Evolutionary conservation across 2,797 vertebrate genomes (phyloP).

Genomic region (Cirrhinus mrigala): DNA sequence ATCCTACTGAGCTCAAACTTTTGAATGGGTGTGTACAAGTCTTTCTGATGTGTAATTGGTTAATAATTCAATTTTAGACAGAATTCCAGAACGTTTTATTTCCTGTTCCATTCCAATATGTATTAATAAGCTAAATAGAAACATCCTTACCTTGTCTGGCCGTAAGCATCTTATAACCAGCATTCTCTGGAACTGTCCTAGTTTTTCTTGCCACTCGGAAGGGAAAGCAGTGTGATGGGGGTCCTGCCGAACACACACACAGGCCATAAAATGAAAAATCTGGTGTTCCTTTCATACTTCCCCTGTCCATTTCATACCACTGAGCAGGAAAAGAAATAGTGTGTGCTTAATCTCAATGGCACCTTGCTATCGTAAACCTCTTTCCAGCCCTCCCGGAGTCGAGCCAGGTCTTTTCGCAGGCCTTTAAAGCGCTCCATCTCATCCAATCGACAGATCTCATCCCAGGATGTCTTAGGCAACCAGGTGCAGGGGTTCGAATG

Average conservation of each 20-base stretch:
- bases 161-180: constrained; percentile 86
- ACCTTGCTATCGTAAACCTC: constrained; percentile 87
- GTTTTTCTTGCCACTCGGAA: constrained; percentile 78
- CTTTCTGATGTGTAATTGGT: neutral
- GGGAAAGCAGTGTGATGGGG: constrained; percentile 84
- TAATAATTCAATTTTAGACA: neutral
- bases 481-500: constrained; percentile 85
- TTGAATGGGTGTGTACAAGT: neutral
- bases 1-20: neutral
- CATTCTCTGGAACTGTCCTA: constrained; percentile 86
- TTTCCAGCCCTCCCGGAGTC: constrained; percentile 84
- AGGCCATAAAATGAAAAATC: constrained; percentile 42
- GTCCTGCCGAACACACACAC: constrained; percentile 71
- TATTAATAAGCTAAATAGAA: neutral
- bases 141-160: constrained; percentile 83
- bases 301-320: constrained; percentile 52
- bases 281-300: constrained; percentile 4
- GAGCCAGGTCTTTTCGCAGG: constrained; percentile 78
- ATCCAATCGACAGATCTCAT: constrained; percentile 87
- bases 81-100: neutral
- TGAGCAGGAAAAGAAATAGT: constrained; percentile 19
- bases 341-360: constrained; percentile 45
- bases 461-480: constrained; percentile 89
- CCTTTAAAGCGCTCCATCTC: constrained; percentile 78
- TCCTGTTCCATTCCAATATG: neutral